These are phyloP conservation scores for Clanis bilineata DNA, from an alignment of 2,888 invertebrate species.

Conservation along the genomic window DNA sequence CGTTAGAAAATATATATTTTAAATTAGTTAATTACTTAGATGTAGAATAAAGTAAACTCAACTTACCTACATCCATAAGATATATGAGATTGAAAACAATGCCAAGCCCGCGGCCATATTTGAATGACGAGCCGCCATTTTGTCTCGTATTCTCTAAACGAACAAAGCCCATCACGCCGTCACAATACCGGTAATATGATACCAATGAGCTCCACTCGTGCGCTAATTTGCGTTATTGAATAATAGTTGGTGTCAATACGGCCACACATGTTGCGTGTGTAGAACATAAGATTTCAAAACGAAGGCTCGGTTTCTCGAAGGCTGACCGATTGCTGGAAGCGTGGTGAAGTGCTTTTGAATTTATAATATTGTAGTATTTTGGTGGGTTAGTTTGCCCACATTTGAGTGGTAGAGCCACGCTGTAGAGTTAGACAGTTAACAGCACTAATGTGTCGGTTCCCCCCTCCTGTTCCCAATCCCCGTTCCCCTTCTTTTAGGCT, in stretches of 20 bases:
- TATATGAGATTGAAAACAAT: slow-evolving; percentile 22
- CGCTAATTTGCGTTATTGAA: slow-evolving; percentile 16
- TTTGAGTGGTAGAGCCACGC: too few species aligned
- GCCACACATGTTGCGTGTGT: slow-evolving; percentile 15
- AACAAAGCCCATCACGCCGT: slow-evolving; percentile 53
- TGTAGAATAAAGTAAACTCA: background rate
- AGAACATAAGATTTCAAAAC: background rate
- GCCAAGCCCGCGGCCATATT: slow-evolving; percentile 57
- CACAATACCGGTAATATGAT: slow-evolving; percentile 34
- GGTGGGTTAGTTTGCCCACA: too few species aligned
- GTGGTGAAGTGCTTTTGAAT: too few species aligned
- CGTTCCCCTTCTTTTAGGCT: too few species aligned
- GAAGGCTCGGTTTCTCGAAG: too few species aligned
- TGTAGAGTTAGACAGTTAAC: too few species aligned
- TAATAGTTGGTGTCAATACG: slow-evolving; percentile 13
- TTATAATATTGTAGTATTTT: too few species aligned
- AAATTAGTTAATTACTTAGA: too few species aligned
- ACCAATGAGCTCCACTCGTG: slow-evolving; percentile 14
- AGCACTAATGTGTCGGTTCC: too few species aligned
- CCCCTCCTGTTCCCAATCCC: too few species aligned
- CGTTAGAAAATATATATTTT: too few species aligned
- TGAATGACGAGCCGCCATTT: slow-evolving; percentile 56
- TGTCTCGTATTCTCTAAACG: slow-evolving; percentile 30
- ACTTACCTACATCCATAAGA: background rate
- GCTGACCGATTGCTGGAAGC: background rate